phyloP scores from a whole-genome alignment of 1,140 invertebrate genomes.

The Drosophila lowei region DNA sequence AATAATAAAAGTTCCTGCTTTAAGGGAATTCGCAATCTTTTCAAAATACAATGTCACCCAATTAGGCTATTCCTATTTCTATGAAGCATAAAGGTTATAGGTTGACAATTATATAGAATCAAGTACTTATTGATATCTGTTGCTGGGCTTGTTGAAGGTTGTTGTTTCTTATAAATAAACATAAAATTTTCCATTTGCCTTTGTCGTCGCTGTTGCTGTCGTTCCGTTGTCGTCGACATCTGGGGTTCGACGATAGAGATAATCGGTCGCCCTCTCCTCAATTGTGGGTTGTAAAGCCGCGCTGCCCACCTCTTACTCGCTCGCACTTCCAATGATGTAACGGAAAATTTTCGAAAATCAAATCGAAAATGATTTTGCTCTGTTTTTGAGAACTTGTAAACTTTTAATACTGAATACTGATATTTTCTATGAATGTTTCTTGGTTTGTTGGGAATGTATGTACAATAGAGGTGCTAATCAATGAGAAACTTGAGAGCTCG shows the following conservation, averaged over 20 bases:
- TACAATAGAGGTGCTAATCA: constrained; percentile 21
- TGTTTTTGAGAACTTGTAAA: not conserved
- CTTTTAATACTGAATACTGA: too few species aligned
- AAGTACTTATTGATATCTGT: constrained; percentile 25
- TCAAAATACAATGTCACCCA: too few species aligned
- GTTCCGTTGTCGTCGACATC: constrained; percentile 42
- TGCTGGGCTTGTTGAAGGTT: not conserved
- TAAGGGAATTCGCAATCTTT: too few species aligned
- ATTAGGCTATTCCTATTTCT: not conserved
- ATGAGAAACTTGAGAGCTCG: constrained; percentile 7
- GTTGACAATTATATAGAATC: constrained; percentile 31
- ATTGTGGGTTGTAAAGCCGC: constrained; percentile 45
- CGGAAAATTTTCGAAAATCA: constrained; percentile 50
- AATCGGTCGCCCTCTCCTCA: constrained; percentile 37
- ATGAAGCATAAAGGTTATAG: not conserved
- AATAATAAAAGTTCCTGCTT: too few species aligned
- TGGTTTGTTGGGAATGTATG: not conserved
- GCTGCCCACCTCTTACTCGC: constrained; percentile 26
- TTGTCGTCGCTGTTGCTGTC: constrained; percentile 26
- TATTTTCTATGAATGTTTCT: too few species aligned
- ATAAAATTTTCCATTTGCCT: constrained; percentile 75
- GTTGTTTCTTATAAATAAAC: constrained; percentile 58
- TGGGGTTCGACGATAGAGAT: constrained; percentile 42
- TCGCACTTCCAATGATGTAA: constrained; percentile 53
- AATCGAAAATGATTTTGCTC: constrained; percentile 3